Evolutionary conservation across 2,888 invertebrate genomes (phyloP).

Genomic region (Apotomis turbidana): DNA sequence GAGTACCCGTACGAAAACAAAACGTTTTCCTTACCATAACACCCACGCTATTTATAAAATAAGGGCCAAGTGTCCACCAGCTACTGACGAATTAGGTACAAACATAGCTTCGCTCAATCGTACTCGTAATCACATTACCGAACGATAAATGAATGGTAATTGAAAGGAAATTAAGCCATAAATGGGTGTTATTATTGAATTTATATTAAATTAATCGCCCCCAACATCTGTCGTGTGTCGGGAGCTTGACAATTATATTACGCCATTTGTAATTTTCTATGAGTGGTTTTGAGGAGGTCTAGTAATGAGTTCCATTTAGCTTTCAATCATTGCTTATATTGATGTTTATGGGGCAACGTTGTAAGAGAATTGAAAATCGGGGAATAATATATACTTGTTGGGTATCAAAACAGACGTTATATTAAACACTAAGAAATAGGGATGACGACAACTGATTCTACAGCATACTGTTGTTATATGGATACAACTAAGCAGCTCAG

Average conservation of each 20-base stretch:
- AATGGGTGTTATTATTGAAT: slow-evolving; percentile 83
- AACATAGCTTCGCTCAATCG: slow-evolving; percentile 29
- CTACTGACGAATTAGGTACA: slow-evolving; percentile 13
- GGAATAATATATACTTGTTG: background rate
- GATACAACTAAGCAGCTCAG: too few relatives aligned
- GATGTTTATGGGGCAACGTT: background rate
- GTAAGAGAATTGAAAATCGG: background rate
- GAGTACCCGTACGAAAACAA: too few relatives aligned
- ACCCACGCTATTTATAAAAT: background rate
- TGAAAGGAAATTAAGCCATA: slow-evolving; percentile 83
- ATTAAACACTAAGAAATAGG: too few relatives aligned
- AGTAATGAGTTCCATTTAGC: slow-evolving; percentile 29
- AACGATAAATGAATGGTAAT: slow-evolving; percentile 81
- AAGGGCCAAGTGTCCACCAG: background rate
- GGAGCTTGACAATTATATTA: slow-evolving; percentile 53
- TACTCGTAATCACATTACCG: slow-evolving; percentile 72
- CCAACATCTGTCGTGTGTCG: slow-evolving; percentile 74
- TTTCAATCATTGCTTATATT: slow-evolving; percentile 6
- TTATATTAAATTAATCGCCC: slow-evolving; percentile 82
- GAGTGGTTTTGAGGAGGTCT: slow-evolving; percentile 34
- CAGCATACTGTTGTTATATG: too few relatives aligned
- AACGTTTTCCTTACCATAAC: too few relatives aligned
- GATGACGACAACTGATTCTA: too few relatives aligned
- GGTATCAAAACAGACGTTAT: background rate
- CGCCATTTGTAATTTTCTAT: slow-evolving; percentile 49